Evolutionary conservation across 2,797 vertebrate genomes (phyloP), one percentile per base, ranked within the genome.

Genomic region (Jordanella pulchra): DNA sequence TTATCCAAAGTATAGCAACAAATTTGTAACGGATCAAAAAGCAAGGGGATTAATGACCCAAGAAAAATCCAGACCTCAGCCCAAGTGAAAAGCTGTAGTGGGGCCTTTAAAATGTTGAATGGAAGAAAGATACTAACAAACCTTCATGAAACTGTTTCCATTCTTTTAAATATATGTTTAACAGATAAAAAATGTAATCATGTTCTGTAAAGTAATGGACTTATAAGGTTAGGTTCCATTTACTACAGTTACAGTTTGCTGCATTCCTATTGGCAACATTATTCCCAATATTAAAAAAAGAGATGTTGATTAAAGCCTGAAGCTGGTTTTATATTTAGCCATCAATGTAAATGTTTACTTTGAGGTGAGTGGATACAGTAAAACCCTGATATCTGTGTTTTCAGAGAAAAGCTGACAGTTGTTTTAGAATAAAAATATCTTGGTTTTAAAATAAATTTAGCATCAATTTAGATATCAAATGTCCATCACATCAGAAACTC

Each of bases 1-100:
- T 30, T 6, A 23, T 45, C 18, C 25, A 0, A 18, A 56, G 39
- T 9, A 45, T 32, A 42, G 67, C 67, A 56, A 28, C 53, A 45
- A 45, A 69, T 69, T 39, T 45, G 7, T 14, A 56, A 45, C 27
- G 15, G 55, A 69, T 28, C 23, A 69, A 56, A 69, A 69, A 56
- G 17, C 27, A 45, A 56, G 32, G 25, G 27, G 18, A 30, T 69
- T 39, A 69, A 69, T 45, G 53, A 56, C 39, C 67, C 53, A 30
- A 13, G 23, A 25, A 44, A 69, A 28, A 15, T 69, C 51, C 51
- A 69, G n/a, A 55, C 51, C 39, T 42, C 51, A 44, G 27, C 23
- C 25, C 17, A 69, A 56, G 56, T 18, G 53, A 56, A 44, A 28
- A 2, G 25, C 35, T 44, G 51, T 9, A 25, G 28, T 30, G 17